A percentile compares a stretch with the other conserved stretches of the same genome.
These are phyloP conservation scores for Aphyosemion australe DNA, from an alignment of 2,113 vertebrate species.

Conservation along the genomic window DNA sequence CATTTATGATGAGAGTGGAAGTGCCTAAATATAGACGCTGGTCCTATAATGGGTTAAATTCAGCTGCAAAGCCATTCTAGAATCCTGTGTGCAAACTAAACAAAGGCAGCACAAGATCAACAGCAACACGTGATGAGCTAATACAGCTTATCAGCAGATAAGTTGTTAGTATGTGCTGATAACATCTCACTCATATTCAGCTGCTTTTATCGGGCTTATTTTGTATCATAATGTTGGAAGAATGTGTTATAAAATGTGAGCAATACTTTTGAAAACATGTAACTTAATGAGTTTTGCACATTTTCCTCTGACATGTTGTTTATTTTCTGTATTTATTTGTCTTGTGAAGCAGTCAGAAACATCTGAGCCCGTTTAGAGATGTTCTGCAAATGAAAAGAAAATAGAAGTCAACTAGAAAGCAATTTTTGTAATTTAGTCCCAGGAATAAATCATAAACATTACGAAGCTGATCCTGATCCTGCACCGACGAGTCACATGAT, in stretches of 20 bases:
- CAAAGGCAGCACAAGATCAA: constrained; percentile 38
- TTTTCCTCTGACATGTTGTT: constrained; percentile 12
- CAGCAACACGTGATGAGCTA: constrained; percentile 11
- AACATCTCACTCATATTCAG: constrained; percentile 19
- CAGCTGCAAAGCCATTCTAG: constrained; percentile 21
- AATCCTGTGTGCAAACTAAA: constrained; percentile 23
- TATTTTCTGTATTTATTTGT: constrained; percentile 1
- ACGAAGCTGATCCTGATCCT: constrained; percentile 34
- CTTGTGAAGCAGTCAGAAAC: constrained; percentile 1
- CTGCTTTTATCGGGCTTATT: constrained; percentile 18
- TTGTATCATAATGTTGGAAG: background rate
- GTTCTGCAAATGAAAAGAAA: constrained; percentile 18
- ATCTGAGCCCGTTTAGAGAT: constrained; percentile 16
- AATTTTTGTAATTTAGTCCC: constrained; percentile 22
- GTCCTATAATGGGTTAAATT: constrained; percentile 20
- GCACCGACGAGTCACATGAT: constrained; percentile 37
- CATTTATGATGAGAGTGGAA: too few species aligned
- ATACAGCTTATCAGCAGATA: constrained; percentile 57
- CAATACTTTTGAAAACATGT: constrained; percentile 13
- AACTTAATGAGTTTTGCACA: constrained; percentile 2
- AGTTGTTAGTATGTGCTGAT: constrained; percentile 40
- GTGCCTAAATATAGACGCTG: too few species aligned
- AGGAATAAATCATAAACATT: constrained; percentile 19
- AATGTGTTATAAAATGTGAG: constrained; percentile 1
- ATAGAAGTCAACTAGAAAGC: constrained; percentile 21